These are phyloP conservation scores for Henicopernis longicauda DNA, from an alignment of 2,113 vertebrate species.

Conservation along the genomic window DNA sequence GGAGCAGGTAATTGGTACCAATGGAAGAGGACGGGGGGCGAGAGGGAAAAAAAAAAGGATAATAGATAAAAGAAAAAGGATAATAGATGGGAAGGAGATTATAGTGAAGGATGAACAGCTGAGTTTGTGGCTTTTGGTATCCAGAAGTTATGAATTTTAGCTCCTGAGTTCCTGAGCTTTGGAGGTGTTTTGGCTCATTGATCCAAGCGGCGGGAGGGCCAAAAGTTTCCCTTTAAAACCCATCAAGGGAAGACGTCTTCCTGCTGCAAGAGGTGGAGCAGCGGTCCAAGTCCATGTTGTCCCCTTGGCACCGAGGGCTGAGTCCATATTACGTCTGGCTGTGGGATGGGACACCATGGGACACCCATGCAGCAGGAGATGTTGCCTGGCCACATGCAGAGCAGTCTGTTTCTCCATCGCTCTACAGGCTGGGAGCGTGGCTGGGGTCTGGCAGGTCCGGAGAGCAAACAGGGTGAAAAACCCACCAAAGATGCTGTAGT, in stretches of 20 bases:
- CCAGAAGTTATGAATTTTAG: background rate
- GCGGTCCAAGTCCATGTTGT: background rate
- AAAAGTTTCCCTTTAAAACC: background rate
- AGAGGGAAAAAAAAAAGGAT: background rate
- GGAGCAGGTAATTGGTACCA: background rate
- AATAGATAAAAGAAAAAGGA: background rate
- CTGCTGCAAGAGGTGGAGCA: background rate
- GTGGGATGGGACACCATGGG: background rate
- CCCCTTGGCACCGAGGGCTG: rapidly evolving
- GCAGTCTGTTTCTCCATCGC: background rate
- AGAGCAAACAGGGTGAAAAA: background rate
- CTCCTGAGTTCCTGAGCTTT: background rate
- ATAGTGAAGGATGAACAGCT: background rate
- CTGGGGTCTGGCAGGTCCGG: background rate
- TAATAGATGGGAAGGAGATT: background rate
- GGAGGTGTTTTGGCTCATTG: background rate
- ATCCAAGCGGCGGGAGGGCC: rapidly evolving
- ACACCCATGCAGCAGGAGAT: background rate
- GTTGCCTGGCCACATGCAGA: background rate
- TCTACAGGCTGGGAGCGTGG: background rate
- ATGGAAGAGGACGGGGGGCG: rapidly evolving
- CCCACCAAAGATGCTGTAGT: background rate
- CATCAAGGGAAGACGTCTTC: background rate
- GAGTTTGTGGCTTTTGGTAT: background rate
- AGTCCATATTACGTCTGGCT: background rate